Evolutionary conservation across 64 coral and sea anemone genomes (phyloP).

Genomic region (Porites australiensis): DNA sequence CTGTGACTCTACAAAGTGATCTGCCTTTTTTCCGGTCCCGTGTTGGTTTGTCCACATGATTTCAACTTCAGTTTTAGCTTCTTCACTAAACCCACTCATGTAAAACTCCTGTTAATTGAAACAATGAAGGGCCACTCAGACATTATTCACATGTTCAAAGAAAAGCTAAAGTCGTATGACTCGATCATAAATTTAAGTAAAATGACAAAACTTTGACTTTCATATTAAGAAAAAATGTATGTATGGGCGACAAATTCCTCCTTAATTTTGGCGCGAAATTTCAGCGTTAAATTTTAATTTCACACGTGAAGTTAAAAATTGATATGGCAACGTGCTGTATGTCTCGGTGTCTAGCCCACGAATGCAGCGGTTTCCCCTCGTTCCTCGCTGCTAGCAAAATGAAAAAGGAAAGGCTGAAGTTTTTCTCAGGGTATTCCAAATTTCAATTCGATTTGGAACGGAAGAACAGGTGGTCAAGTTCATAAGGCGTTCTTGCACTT

Average conservation of each 20-base stretch:
- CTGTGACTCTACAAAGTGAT: not conserved
- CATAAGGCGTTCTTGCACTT: not conserved
- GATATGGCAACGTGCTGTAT: too few species aligned
- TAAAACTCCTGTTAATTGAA: slow-evolving; percentile 1
- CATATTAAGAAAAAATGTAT: not conserved
- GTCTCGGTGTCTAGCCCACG: too few species aligned
- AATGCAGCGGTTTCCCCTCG: too few species aligned
- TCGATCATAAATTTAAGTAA: not conserved
- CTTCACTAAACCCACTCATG: not conserved
- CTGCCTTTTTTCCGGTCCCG: not conserved
- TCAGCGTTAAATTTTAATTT: not conserved
- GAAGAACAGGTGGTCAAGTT: not conserved
- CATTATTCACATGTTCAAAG: not conserved
- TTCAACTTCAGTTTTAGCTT: not conserved
- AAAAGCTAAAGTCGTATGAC: not conserved
- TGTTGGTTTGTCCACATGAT: slow-evolving; percentile 26
- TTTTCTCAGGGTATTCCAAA: too few species aligned
- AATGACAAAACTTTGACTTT: not conserved
- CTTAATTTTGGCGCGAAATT: too few species aligned
- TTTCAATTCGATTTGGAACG: not conserved
- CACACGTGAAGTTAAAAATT: not conserved
- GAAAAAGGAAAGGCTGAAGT: not conserved
- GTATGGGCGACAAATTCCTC: too few species aligned
- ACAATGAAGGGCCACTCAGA: not conserved
- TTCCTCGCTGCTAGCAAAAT: not conserved